Evolutionary conservation across 2,113 vertebrate genomes (phyloP), one percentile per base, ranked within the genome.

Genomic region (Grantiella picta): DNA sequence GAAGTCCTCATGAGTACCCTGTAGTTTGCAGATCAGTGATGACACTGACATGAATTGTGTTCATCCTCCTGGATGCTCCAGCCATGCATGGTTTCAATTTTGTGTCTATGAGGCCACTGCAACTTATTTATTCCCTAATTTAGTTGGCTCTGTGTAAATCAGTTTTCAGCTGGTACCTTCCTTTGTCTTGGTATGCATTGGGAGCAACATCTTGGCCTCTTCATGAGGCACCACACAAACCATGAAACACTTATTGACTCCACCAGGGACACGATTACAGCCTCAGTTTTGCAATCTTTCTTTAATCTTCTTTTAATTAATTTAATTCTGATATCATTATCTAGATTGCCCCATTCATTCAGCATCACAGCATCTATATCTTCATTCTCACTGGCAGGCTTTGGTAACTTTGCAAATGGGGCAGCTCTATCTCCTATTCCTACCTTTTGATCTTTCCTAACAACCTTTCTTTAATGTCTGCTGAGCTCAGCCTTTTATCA

Each of bases 271-370:
- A 75, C 2, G 68, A 88, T 81, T 93, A 64, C 61, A 84, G 73
- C 47, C 69, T 93, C 63, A 77, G 86, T 86, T 95, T 96, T 90
- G 72, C 87, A 94, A 86, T 96, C 92, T 89, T 83, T 93, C 93
- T 95, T 96, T 96, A 97, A 96, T 96, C 95, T 96, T 95, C 86
- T 83, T 75, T 84, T 95, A 95, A 96, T 96, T 95, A 91, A 96
- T 96, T 96, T 94, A 92, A 95, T 96, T 96, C 80, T 89, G 94
- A 93, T 96, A 95, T 36, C 79, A 89, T 95, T 94, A 95, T 92
- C 82, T 93, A 84, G 80, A 92, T 92, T 92, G 61, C 88, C 44
- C 64, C 88, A 80, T 95, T 93, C 92, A 94, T 90, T 93, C 89
- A 84, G 75, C 90, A 92, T 86, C 88, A 78, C 56, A 92, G 90